Base-by-base conservation (phyloP, 2,888 invertebrate genomes). In the Punctoribates punctum region DNA sequence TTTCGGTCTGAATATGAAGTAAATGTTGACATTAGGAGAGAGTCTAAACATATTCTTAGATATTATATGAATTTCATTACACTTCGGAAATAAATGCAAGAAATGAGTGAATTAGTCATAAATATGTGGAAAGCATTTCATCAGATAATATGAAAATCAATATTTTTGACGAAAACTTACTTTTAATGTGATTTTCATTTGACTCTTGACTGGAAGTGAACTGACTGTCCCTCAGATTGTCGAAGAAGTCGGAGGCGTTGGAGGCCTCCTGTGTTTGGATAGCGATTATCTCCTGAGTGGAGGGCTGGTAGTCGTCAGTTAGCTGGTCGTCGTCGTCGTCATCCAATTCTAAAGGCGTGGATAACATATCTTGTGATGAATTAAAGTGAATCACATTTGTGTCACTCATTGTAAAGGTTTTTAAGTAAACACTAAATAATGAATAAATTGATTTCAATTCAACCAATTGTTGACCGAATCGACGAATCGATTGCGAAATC, bases 221-320 rank as follows among this genome's bases (percentile, higher is more conserved):
- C 20, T 67, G 65, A 67, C 65, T 67, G 20, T 20, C 20, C 11
- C 20, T 15, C 1, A 72, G 27, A 15, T 46, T 48, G 25, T 13
- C 13, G 15, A 72, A 15, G n/a, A 72, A 72, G 6, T 46, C 72
- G 15, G 25, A 20, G 0, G 72, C 72, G 13, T 15, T 72, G 13
- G 8, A 8, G 3, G 48, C 72, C 27, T 72, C 72, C 27, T 72
- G 72, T 25, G 72, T 46, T 0, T 17, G 25, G 17, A 20, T 15
- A 15, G 25, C 20, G 17, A 5, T 15, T n/a, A 72, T 13, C 17
- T 72, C 72, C 48, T 72, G 72, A 27, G 72, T 72, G 8, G 70
- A 70, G 13, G 20, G 20, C 34, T 23, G 42, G 13, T 46, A 70
- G 13, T n/a, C 15, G 27, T 60, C 60, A 23, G 4, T n/a, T n/a